Conservation (phyloP, 2,888 invertebrate genomes). For the Scrobipalpa atriplicella region DNA sequence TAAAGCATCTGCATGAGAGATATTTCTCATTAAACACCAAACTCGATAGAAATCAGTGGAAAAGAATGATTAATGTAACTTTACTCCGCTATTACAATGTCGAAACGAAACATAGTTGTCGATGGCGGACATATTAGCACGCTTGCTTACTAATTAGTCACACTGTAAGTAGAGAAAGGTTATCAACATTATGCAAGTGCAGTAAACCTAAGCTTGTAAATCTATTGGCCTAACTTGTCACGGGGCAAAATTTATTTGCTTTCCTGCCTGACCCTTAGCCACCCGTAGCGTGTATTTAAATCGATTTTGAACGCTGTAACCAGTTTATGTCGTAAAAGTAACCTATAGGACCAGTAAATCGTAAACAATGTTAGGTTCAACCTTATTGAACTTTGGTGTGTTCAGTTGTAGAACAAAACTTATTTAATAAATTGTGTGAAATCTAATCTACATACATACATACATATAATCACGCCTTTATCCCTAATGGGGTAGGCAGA, state of each 20-base stretch:
- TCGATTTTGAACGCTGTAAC: not conserved
- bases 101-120: too few species aligned
- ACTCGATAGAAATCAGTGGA: too few species aligned
- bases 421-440: not conserved
- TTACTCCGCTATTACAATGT: too few species aligned
- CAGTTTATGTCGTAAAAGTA: not conserved
- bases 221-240: not conserved
- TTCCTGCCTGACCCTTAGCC: not conserved
- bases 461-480: too few species aligned
- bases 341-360: not conserved
- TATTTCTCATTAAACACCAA: too few species aligned
- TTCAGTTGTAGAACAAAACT: not conserved
- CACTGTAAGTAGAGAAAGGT: too few species aligned
- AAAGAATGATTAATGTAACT: too few species aligned
- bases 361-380: constrained; percentile 8
- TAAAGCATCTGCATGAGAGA: too few species aligned
- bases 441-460: too few species aligned
- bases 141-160: too few species aligned
- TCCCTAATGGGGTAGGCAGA: too few species aligned
- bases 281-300: not conserved
- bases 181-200: not conserved
- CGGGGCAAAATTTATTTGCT: not conserved
- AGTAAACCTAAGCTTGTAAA: not conserved
- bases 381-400: not conserved
- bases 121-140: too few species aligned